Evolutionary conservation across 2,888 invertebrate genomes (phyloP).

Genomic region (Ophioninae sp.): DNA sequence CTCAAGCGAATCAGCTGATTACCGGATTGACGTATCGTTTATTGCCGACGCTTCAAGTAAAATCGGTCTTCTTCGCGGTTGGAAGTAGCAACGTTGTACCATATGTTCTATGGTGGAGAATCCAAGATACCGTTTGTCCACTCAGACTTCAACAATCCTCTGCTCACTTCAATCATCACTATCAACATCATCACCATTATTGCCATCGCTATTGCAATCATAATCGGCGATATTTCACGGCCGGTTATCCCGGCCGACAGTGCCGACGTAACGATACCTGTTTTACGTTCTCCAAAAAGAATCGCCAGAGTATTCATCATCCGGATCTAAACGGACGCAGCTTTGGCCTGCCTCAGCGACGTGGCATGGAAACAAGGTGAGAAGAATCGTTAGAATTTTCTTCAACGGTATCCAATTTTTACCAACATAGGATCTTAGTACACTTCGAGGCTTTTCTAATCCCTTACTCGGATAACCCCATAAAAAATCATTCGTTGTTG

Average conservation of each 20-base stretch:
- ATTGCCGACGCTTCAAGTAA: conserved; percentile 69
- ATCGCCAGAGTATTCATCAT: conserved; percentile 49
- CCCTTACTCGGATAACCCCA: background rate
- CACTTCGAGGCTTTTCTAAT: background rate
- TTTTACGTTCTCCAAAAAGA: conserved; percentile 40
- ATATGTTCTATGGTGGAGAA: conserved; percentile 76
- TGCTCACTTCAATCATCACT: conserved; percentile 62
- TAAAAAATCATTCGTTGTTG: background rate
- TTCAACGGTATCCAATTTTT: background rate
- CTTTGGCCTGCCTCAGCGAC: conserved; percentile 65
- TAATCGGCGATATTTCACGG: conserved; percentile 62
- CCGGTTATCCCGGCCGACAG: conserved; percentile 54
- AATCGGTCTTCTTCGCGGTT: conserved; percentile 66
- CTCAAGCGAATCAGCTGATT: conserved; percentile 53
- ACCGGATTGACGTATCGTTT: conserved; percentile 67
- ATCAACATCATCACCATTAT: conserved; percentile 52
- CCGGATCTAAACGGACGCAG: conserved; percentile 59
- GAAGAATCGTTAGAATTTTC: conserved; percentile 36
- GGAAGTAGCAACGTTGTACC: conserved; percentile 66
- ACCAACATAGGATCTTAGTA: background rate
- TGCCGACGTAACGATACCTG: conserved; percentile 66
- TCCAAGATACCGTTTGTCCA: conserved; percentile 66
- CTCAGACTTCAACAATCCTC: conserved; percentile 64
- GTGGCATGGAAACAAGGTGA: conserved; percentile 77
- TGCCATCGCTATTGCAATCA: conserved; percentile 58